These are phyloP conservation scores for Amphipyra berbera DNA, from an alignment of 2,888 invertebrate genomes.

Conservation along the genomic window DNA sequence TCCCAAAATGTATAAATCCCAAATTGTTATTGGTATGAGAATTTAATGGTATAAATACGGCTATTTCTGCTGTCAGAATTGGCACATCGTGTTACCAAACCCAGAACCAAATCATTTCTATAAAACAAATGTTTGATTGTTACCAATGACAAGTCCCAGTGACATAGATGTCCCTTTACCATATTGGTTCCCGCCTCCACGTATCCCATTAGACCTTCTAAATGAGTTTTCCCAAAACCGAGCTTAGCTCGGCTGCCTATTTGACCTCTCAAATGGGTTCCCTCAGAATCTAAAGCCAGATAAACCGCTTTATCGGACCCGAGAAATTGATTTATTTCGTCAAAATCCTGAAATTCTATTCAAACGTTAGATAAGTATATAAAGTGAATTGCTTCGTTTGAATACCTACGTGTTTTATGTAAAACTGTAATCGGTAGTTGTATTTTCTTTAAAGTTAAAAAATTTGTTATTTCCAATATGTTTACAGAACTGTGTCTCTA, in stretches of 20 bases:
- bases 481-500: too few relatives aligned
- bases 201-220: conserved; percentile 48
- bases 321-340: conserved; percentile 56
- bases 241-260: conserved; percentile 49
- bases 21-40: too few relatives aligned
- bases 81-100: too few relatives aligned
- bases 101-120: too few relatives aligned
- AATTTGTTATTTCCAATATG: too few relatives aligned
- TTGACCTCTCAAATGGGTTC: conserved; percentile 50
- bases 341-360: conserved; percentile 46
- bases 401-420: conserved; percentile 10
- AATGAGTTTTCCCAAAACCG: conserved; percentile 56
- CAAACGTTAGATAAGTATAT: conserved; percentile 26
- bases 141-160: background rate
- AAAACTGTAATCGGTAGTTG: conserved; percentile 11
- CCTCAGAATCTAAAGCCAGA: conserved; percentile 46
- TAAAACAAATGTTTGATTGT: too few relatives aligned
- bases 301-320: conserved; percentile 52
- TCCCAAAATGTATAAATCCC: too few relatives aligned
- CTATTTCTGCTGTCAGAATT: too few relatives aligned
- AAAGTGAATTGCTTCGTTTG: conserved; percentile 30
- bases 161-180: conserved; percentile 16
- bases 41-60: too few relatives aligned
- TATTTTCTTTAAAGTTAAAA: conserved; percentile 1
- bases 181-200: conserved; percentile 33